Evolutionary conservation across 2,888 invertebrate genomes (phyloP), one percentile per base, ranked within the genome.

Genomic region (Stenichneumon culpator): DNA sequence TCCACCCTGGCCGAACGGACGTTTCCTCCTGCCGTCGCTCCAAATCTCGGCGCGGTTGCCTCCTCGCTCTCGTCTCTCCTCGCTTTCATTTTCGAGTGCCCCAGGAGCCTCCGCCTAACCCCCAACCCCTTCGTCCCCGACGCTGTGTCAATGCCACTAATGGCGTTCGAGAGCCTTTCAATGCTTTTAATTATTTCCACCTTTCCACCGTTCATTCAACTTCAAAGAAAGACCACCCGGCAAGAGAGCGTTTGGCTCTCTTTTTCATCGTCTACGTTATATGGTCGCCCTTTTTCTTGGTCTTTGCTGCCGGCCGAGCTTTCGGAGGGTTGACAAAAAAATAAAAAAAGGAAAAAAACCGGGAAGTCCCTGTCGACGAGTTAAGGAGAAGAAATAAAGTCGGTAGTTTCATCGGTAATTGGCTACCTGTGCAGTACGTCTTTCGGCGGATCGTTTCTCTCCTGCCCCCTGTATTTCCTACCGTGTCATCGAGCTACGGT

Each of bases 121-220:
- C 22, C 9, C 1, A 14, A 25, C 22, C 57, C 1, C 2, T 11
- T 14, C 3, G 19, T 14, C 86, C 86, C 83, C 89, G 73, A 86
- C 60, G 83, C 86, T 79, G 89, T 89, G 88, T 90, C 90, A 88
- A 90, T 89, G 84, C 87, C 88, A 88, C 90, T 90, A 90, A 91
- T 91, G 88, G 89, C 84, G 88, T 90, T 92, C 88, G 88, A 87
- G 83, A 88, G 90, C 89, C 89, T 91, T 90, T 91, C 90, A 89
- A 90, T 90, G 89, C 91, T 91, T 92, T 92, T 91, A 92, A 93
- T 93, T 92, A 92, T 93, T 91, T 92, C 89, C 90, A 90, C 89
- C 90, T 90, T 89, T 90, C 60, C 74, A 32, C 16, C 65, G 22
- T 32, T 44, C 69, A 65, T 52, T 67, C 74, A 82, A 87, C 89